Conservation (phyloP, 1,140 invertebrate species). For the Hydropsyche tenuis region DNA sequence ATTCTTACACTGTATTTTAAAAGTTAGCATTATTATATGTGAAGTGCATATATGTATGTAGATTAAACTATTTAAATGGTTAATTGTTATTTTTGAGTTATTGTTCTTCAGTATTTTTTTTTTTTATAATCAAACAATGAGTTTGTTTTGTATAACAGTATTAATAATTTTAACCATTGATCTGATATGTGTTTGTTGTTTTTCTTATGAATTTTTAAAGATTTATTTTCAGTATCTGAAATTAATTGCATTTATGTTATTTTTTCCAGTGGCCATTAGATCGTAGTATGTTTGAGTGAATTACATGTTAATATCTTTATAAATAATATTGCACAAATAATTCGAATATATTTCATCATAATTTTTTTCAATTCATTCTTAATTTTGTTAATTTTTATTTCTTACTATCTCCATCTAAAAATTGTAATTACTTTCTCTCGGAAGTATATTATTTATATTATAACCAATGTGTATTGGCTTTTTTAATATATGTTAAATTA, state of each 20-base stretch:
- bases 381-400: neutral
- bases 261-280: slow-evolving; percentile 24
- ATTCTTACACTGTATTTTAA: neutral
- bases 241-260: slow-evolving; percentile 7
- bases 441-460: neutral
- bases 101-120: slow-evolving; percentile 7
- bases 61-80: neutral
- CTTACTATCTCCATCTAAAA: neutral
- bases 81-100: neutral
- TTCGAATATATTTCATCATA: neutral
- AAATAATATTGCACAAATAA: neutral
- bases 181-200: slow-evolving; percentile 11
- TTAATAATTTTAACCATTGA: slow-evolving; percentile 21
- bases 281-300: neutral
- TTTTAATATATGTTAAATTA: slow-evolving; percentile 29
- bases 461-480: neutral
- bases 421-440: neutral
- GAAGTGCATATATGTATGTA: neutral
- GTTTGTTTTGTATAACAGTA: neutral
- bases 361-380: neutral
- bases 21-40: neutral
- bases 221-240: slow-evolving; percentile 1
- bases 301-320: slow-evolving; percentile 3
- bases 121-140: neutral
- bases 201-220: neutral